Conservation (phyloP, 2,113 vertebrate species). For the Bubo scandiacus region DNA sequence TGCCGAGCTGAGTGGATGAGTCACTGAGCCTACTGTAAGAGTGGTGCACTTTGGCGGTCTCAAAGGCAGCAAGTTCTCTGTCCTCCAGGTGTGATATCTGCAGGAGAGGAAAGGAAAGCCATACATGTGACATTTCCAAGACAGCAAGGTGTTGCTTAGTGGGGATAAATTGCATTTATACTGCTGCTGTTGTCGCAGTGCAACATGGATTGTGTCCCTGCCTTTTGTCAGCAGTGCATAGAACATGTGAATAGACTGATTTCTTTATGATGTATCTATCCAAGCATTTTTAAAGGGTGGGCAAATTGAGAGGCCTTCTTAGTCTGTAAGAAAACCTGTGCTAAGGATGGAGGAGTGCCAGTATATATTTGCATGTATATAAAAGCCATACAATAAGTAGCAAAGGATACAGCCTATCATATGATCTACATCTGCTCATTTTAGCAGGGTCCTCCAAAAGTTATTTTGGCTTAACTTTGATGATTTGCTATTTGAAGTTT, state of each 20-base stretch:
- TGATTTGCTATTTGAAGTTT: not conserved
- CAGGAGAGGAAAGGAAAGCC: not conserved
- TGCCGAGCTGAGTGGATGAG: not conserved
- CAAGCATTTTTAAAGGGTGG: not conserved
- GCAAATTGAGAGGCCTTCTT: not conserved
- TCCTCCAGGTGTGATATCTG: not conserved
- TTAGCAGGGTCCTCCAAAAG: not conserved
- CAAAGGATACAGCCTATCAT: not conserved
- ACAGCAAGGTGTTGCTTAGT: not conserved
- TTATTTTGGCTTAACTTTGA: not conserved
- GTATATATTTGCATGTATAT: not conserved
- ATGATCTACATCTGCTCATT: not conserved
- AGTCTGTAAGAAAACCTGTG: not conserved
- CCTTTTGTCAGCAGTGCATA: not conserved
- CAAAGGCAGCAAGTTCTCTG: not conserved
- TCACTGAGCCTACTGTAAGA: not conserved
- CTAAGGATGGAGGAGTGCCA: not conserved
- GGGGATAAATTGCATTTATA: not conserved
- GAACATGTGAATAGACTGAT: not conserved
- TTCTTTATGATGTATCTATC: not conserved
- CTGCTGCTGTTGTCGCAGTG: not conserved
- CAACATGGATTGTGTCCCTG: not conserved
- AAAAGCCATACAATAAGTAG: fast-evolving
- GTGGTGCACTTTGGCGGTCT: not conserved
- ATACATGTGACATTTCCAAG: not conserved